Evolutionary conservation across 2,113 vertebrate genomes (phyloP), one percentile per base, ranked within the genome.

Genomic region (Gambusia holbrooki): DNA sequence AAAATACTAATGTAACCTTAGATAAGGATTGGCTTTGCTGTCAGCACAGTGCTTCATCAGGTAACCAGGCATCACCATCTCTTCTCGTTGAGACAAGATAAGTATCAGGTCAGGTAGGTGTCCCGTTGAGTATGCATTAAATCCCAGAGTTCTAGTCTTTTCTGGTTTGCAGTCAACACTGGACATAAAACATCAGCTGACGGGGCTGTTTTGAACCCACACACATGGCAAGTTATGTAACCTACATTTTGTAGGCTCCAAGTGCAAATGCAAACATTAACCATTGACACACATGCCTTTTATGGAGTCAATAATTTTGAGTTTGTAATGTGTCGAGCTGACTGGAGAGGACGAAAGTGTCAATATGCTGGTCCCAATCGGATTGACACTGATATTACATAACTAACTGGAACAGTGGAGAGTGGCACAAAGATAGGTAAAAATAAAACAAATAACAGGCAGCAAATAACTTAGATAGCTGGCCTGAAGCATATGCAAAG

Each of bases 161-260:
- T 78, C 70, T 89, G 80, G 80, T 92, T 88, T 90, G 86, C 81
- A 87, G 84, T 89, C 88, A 92, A 92, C 86, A 90, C 73, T 62
- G 80, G 71, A 86, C 89, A 88, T 79, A 81, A 89, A 88, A 92
- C 86, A 90, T 82, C 90, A 87, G 63, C 87, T 89, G 89, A 89
- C 82, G 71, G 77, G 76, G 79, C 62, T 90, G 88, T 90, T 92
- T 87, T 89, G 86, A 90, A 76, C 60, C 77, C 75, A 77, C 84
- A 90, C 83, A 88, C 76, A 87, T 67, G 62, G 42, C 77, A 66
- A n/a, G 75, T 92, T 91, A 87, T 74, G 77, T 81, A 89, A 92
- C 74, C 74, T 84, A 71, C 84, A 83, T 83, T 77, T 80, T 75
- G 62, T 83, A 71, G 84, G 73, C 80, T 78, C 72, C 78, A 80